Conservation (phyloP, 2,113 vertebrate species). For the Sceloporus tristichus region DNA sequence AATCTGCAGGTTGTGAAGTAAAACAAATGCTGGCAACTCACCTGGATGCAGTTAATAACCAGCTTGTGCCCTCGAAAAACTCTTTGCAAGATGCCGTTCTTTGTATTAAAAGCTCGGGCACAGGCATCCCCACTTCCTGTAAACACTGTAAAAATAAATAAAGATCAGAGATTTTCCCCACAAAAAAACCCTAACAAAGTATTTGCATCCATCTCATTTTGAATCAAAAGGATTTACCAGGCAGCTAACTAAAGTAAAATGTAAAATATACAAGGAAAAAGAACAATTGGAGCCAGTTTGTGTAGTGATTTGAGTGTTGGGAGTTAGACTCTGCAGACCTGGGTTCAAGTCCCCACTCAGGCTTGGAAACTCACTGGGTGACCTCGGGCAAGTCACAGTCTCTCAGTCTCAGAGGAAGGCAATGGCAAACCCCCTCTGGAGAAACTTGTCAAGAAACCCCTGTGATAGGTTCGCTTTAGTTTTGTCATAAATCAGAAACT, state of each 20-base stretch:
- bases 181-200: not conserved
- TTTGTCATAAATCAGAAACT: too few relatives aligned
- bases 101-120: slow-evolving; percentile 83
- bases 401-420: too few relatives aligned
- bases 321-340: too few relatives aligned
- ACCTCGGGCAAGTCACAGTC: too few relatives aligned
- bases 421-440: too few relatives aligned
- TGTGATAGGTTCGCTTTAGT: too few relatives aligned
- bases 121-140: slow-evolving; percentile 85
- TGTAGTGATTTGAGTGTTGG: too few relatives aligned
- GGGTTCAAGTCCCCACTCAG: too few relatives aligned
- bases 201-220: not conserved
- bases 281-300: not conserved
- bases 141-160: slow-evolving; percentile 76
- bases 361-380: too few relatives aligned
- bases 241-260: not conserved
- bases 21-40: slow-evolving; percentile 53
- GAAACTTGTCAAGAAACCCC: too few relatives aligned
- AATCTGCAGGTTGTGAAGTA: too few relatives aligned
- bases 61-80: slow-evolving; percentile 84
- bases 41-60: slow-evolving; percentile 87
- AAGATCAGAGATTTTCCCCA: not conserved
- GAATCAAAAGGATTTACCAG: not conserved
- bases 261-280: not conserved
- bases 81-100: slow-evolving; percentile 78